Evolutionary conservation across 2,113 vertebrate genomes (phyloP).

Genomic region (Coregonus clupeaformis): DNA sequence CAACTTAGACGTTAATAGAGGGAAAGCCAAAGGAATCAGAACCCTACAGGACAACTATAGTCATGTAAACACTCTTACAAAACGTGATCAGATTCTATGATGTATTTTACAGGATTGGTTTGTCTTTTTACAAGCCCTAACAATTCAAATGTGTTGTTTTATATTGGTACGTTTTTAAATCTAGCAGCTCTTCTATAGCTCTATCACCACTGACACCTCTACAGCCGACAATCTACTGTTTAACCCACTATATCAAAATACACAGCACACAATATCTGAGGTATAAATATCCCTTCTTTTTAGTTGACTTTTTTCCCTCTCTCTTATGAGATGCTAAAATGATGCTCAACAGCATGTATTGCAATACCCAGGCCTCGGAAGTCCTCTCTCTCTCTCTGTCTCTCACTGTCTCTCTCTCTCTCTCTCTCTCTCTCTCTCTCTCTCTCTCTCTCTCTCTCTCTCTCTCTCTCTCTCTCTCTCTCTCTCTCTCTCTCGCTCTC

Average conservation of each 20-base stretch:
- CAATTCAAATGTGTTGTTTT: constrained; percentile 79
- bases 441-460: too few relatives aligned
- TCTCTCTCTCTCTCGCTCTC: too few relatives aligned
- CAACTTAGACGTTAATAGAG: not conserved
- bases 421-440: too few relatives aligned
- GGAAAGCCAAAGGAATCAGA: constrained; percentile 49
- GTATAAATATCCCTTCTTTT: constrained; percentile 91
- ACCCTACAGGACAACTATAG: constrained; percentile 81
- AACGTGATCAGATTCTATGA: constrained; percentile 80
- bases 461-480: too few relatives aligned
- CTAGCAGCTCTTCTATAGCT: constrained; percentile 81
- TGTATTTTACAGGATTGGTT: constrained; percentile 83
- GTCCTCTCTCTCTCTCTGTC: constrained; percentile 78
- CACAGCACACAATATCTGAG: constrained; percentile 99
- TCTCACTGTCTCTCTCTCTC: constrained; percentile 51
- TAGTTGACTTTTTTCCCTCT: constrained; percentile 67
- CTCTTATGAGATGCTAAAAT: constrained; percentile 93
- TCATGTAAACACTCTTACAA: constrained; percentile 88
- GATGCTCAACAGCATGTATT: constrained; percentile 95
- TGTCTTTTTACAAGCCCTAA: constrained; percentile 77
- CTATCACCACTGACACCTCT: constrained; percentile 91
- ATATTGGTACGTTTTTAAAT: constrained; percentile 45
- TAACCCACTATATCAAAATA: constrained; percentile 99
- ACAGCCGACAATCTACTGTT: constrained; percentile 88
- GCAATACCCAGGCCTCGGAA: constrained; percentile 94